A percentile compares a stretch with the other conserved stretches of the same genome.
These are phyloP conservation scores for Orius laevigatus DNA, from an alignment of 1,140 invertebrate species.

Conservation along the genomic window DNA sequence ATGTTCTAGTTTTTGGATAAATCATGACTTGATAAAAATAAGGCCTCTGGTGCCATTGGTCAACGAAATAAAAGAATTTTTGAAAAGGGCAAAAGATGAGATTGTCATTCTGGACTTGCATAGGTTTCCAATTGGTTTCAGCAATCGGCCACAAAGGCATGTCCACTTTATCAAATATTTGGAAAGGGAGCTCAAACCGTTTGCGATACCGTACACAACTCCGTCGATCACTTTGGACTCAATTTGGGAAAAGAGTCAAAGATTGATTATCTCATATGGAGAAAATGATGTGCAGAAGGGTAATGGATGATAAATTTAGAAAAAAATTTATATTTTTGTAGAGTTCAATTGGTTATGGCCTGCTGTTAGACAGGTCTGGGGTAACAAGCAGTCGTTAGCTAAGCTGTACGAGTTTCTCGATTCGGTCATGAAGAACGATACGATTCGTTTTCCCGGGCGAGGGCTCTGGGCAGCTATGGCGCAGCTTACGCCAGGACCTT, in stretches of 20 bases:
- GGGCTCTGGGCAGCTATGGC: constrained; percentile 61
- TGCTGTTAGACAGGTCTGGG: constrained; percentile 49
- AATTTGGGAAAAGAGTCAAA: constrained; percentile 39
- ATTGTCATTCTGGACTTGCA: constrained; percentile 49
- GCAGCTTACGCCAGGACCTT: constrained; percentile 52
- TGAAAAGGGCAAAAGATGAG: constrained; percentile 41
- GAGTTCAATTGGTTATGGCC: constrained; percentile 54
- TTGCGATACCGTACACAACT: constrained; percentile 33
- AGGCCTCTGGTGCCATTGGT: constrained; percentile 42
- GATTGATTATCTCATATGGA: constrained; percentile 46
- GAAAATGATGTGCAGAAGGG: constrained; percentile 35
- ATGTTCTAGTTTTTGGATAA: constrained; percentile 43
- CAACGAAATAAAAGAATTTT: constrained; percentile 41
- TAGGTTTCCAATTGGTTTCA: constrained; percentile 50
- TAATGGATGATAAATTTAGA: constrained; percentile 21
- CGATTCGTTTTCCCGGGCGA: constrained; percentile 29
- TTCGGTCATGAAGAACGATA: constrained; percentile 27
- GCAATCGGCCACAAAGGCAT: constrained; percentile 33
- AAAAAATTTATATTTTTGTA: constrained; percentile 26
- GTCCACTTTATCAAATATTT: constrained; percentile 38
- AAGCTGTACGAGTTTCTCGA: constrained; percentile 40
- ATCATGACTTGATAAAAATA: constrained; percentile 49
- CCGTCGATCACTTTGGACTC: constrained; percentile 37
- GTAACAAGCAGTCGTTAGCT: constrained; percentile 34
- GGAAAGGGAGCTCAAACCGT: constrained; percentile 39